Evolutionary conservation across 2,113 vertebrate genomes (phyloP), one percentile per base, ranked within the genome.

Genomic region (Hoplias malabaricus): DNA sequence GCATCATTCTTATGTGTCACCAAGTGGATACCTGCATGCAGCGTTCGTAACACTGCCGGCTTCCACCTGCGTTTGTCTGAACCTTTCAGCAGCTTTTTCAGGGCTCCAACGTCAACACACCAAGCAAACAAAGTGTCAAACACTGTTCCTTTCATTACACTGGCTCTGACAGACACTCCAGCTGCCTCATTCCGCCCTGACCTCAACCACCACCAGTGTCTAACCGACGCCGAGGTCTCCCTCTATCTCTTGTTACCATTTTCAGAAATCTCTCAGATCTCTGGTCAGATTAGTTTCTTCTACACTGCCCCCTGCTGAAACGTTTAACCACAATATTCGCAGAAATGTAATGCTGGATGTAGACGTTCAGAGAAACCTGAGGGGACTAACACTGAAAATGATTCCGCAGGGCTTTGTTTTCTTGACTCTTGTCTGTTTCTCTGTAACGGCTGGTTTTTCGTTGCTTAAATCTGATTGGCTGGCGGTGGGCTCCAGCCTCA

Each of bases 21-120:
- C 67, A 69, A 34, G 43, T 61, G 79, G 74, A 71, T 80, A 31
- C 56, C 25, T 66, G 36, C 71, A 31, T 71, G 19, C 21, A 2
- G 8, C 19, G 75, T 84, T 69, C 43, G 25, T 71, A 8, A 16
- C 43, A 69, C 2, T 69, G 73, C 86, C 77, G 61, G 87, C 81
- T 85, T 80, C 71, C 69, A 84, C 89, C 80, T 86, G 89, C 75
- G 78, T 85, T 70, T 11, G 53, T 81, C 75, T 48, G 73, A 61
- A 80, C 71, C 67, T 84, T 67, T 82, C 82, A 83, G 80, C 74
- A 50, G 59, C 53, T 36, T 82, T 84, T 82, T 16, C 69, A 81
- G 77, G 69, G 48, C 63, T 80, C 70, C 59, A 42, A 79, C 29
- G 4, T 33, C 19, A 9, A 14, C 43, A 46, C 54, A 12, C 75